Evolutionary conservation across 2,888 invertebrate genomes (phyloP).

Genomic region (Strigamia transsilvanica): DNA sequence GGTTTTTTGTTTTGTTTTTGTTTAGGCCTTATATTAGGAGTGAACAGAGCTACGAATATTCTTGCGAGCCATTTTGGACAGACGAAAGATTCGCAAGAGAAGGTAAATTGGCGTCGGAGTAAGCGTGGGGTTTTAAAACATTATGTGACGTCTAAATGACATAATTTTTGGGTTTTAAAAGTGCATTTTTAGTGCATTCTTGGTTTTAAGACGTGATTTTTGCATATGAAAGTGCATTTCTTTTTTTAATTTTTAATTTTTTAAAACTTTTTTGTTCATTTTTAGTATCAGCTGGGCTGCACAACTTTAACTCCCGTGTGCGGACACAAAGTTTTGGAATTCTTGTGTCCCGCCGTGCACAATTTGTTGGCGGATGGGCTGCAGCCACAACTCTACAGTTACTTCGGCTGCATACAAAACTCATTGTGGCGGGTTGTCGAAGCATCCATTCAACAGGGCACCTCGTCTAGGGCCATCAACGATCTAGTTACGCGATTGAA

Average conservation of each 20-base stretch:
- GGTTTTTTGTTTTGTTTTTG: conserved; percentile 58
- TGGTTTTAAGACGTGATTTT: too few relatives aligned
- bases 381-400: conserved; percentile 79
- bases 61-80: conserved; percentile 77
- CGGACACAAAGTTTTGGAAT: conserved; percentile 75
- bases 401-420: conserved; percentile 85
- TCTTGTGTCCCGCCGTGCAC: conserved; percentile 83
- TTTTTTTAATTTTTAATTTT: not conserved
- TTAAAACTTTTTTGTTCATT: not conserved
- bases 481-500: conserved; percentile 84
- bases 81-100: conserved; percentile 61
- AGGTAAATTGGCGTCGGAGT: conserved; percentile 48
- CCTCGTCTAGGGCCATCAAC: conserved; percentile 79
- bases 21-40: conserved; percentile 76
- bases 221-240: too few relatives aligned
- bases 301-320: conserved; percentile 60
- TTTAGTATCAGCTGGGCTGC: conserved; percentile 55
- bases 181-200: too few relatives aligned
- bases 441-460: conserved; percentile 84
- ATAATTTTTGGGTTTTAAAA: too few relatives aligned
- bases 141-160: too few relatives aligned
- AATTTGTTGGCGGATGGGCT: conserved; percentile 85
- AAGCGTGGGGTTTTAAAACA: too few relatives aligned
- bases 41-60: conserved; percentile 78
- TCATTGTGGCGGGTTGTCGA: conserved; percentile 91